Conservation (phyloP, 2,888 invertebrate genomes). For the Cheilosia pagana region DNA sequence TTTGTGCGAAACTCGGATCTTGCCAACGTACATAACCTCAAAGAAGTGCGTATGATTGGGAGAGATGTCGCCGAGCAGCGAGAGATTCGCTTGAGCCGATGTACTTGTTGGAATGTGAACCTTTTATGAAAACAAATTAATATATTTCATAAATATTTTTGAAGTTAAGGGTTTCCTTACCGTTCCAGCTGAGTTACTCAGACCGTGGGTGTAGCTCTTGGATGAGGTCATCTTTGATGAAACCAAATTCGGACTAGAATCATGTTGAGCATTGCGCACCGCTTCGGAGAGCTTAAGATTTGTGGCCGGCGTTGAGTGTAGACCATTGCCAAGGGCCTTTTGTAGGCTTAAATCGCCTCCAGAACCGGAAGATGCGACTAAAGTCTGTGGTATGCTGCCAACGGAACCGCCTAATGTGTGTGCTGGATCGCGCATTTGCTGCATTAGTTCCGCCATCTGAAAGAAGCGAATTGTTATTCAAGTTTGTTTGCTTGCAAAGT, state of each 20-base stretch:
- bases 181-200: conserved; percentile 83
- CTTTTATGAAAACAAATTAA: conserved; percentile 56
- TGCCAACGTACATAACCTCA: conserved; percentile 95
- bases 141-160: neutral
- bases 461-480: conserved; percentile 26
- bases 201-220: conserved; percentile 83
- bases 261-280: conserved; percentile 81
- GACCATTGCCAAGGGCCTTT: conserved; percentile 78
- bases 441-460: conserved; percentile 83
- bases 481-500: neutral
- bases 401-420: conserved; percentile 83
- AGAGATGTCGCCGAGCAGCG: conserved; percentile 87
- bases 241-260: conserved; percentile 82
- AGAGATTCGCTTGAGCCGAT: conserved; percentile 82
- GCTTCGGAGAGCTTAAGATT: conserved; percentile 82
- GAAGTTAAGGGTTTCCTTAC: conserved; percentile 76
- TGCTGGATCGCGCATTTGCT: conserved; percentile 83
- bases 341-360: conserved; percentile 78
- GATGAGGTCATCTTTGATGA: conserved; percentile 83
- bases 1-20: conserved; percentile 93
- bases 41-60: conserved; percentile 95
- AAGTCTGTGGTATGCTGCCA: conserved; percentile 83
- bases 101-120: conserved; percentile 83
- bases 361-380: conserved; percentile 78
- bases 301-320: conserved; percentile 82